These are phyloP conservation scores for Melanotaenia pygmaea DNA, from an alignment of 2,797 vertebrate species.

Conservation along the genomic window DNA sequence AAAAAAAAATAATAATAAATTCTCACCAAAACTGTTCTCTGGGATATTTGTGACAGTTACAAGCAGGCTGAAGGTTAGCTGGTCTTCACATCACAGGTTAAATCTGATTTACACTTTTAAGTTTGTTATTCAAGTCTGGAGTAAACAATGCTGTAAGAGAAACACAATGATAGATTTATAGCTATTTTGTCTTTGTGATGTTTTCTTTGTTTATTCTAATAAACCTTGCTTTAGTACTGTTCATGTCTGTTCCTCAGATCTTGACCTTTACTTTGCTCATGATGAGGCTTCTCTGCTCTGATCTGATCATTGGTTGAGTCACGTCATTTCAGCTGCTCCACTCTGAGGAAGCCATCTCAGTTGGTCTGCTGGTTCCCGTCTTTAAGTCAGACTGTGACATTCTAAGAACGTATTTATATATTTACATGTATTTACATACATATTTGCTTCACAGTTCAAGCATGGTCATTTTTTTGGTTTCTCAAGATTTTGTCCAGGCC, in stretches of 20 bases:
- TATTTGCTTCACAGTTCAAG: neutral
- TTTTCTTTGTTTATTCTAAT: slow-evolving; percentile 85
- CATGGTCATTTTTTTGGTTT: neutral
- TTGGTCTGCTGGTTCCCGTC: neutral
- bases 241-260: slow-evolving; percentile 16
- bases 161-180: slow-evolving; percentile 76
- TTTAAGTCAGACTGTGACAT: neutral
- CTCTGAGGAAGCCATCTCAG: neutral
- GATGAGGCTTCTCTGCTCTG: neutral
- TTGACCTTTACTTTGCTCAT: neutral
- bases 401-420: neutral
- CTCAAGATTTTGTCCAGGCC: neutral
- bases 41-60: slow-evolving; percentile 51
- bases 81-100: slow-evolving; percentile 21
- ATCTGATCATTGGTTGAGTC: neutral
- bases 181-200: slow-evolving; percentile 82
- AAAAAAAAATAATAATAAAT: slow-evolving; percentile 26
- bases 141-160: slow-evolving; percentile 49
- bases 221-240: slow-evolving; percentile 83
- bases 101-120: slow-evolving; percentile 47
- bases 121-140: slow-evolving; percentile 57
- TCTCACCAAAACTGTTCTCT: slow-evolving; percentile 44
- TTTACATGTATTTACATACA: too few relatives aligned
- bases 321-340: neutral
- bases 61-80: slow-evolving; percentile 30